A percentile compares a stretch with the other conserved stretches of the same genome.
These are phyloP conservation scores for Chrysaora quinquecirrha DNA, from an alignment of 30 jellyfish, hydroid and myxozoan species.

Conservation along the genomic window DNA sequence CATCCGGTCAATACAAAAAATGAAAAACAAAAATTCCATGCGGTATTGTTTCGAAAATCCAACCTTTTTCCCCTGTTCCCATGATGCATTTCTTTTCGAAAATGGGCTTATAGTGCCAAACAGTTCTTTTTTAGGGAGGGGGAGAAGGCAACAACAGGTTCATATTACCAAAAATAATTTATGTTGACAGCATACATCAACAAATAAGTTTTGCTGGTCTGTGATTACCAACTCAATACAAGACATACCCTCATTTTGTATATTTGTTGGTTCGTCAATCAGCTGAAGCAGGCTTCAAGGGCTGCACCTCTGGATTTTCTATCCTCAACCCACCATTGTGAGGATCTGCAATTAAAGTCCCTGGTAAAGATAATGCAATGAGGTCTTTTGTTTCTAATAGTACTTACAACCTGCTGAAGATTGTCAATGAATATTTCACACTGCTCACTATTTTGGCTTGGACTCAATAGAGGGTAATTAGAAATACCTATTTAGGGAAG, in stretches of 20 bases:
- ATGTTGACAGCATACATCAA: slow-evolving; percentile 58
- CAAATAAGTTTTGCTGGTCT: slow-evolving; percentile 53
- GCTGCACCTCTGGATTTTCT: slow-evolving; percentile 52
- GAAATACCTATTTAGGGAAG: slow-evolving; percentile 9
- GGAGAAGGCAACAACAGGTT: slow-evolving; percentile 11
- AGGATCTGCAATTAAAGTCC: no score
- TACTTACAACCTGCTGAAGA: no score
- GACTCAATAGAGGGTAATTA: slow-evolving; percentile 13
- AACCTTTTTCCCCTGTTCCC: no score
- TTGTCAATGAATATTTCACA: slow-evolving; percentile 12
- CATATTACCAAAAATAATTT: slow-evolving; percentile 37
- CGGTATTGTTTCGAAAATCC: no score
- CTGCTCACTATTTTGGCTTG: slow-evolving; percentile 22
- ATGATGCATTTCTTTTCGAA: no score
- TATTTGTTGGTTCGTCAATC: no score
- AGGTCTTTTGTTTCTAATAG: no score
- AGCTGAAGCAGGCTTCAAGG: slow-evolving; percentile 39
- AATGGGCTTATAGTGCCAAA: slow-evolving; percentile 59
- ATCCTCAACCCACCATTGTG: slow-evolving; percentile 27
- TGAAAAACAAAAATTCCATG: no score
- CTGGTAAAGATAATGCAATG: no score
- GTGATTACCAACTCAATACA: slow-evolving; percentile 51
- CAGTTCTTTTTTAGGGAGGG: slow-evolving; percentile 31
- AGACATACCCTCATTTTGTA: no score
- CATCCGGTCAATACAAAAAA: no score